Conservation (phyloP, 2,888 invertebrate species). For the Plebejus anna region DNA sequence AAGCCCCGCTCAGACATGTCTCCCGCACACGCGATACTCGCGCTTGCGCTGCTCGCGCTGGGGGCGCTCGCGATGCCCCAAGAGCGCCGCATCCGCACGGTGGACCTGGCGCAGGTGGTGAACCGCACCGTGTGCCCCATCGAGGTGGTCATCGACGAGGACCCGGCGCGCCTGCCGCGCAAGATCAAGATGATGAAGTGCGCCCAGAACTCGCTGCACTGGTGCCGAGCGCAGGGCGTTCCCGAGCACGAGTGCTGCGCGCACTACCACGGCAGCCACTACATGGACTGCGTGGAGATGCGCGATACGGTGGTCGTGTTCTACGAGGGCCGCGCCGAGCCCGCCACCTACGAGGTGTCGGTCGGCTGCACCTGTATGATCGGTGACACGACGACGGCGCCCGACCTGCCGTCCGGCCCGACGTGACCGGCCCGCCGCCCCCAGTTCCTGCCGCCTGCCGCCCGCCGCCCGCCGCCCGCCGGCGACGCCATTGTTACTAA, state of each 20-base stretch:
- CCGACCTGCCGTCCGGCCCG: constrained; percentile 38
- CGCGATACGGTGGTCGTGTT: constrained; percentile 63
- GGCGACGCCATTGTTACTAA: not conserved
- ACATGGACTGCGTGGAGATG: constrained; percentile 65
- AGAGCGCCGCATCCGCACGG: constrained; percentile 42
- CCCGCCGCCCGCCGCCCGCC: constrained; percentile 32
- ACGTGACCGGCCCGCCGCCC: constrained; percentile 37
- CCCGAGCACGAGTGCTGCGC: constrained; percentile 61
- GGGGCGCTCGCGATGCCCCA: constrained; percentile 40
- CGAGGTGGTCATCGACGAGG: constrained; percentile 51
- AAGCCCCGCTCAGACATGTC: constrained; percentile 39
- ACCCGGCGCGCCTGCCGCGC: constrained; percentile 57
- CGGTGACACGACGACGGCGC: constrained; percentile 44
- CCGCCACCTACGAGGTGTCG: constrained; percentile 49
- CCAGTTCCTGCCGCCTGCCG: not conserved
- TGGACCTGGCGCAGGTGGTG: constrained; percentile 52
- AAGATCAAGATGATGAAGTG: constrained; percentile 66
- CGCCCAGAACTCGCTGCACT: constrained; percentile 51
- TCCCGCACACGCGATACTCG: constrained; percentile 24
- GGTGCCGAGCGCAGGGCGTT: constrained; percentile 53
- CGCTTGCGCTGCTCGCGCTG: constrained; percentile 37
- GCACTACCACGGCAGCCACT: constrained; percentile 52
- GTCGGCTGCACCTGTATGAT: constrained; percentile 72
- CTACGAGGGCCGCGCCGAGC: constrained; percentile 44
- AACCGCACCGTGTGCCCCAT: constrained; percentile 67